Conservation (phyloP, 1,140 invertebrate species). For the Philotrypesis tridentata region DNA sequence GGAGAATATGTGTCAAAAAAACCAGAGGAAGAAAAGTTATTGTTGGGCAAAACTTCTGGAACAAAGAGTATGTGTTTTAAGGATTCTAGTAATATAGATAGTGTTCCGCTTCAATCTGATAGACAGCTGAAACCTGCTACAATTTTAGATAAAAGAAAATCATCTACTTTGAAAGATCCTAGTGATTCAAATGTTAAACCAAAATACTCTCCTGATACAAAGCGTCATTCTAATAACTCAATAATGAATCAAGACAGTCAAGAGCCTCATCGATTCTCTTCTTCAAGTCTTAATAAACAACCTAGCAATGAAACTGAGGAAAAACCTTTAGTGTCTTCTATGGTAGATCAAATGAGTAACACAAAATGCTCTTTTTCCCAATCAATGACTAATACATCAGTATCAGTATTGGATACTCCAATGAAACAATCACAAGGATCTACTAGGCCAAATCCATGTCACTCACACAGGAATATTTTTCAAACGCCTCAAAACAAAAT, state of each 20-base stretch:
- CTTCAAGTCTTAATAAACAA: not conserved
- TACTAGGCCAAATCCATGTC: constrained; percentile 59
- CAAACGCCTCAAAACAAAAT: constrained; percentile 63
- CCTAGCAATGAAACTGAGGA: constrained; percentile 34
- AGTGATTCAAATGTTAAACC: not conserved
- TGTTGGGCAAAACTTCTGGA: constrained; percentile 5
- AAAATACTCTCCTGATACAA: constrained; percentile 37
- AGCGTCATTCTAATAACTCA: constrained; percentile 1
- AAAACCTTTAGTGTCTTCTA: not conserved
- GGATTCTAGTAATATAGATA: not conserved
- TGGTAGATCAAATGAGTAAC: constrained; percentile 19
- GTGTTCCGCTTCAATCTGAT: not conserved
- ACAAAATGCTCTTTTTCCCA: not conserved
- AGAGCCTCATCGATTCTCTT: constrained; percentile 4
- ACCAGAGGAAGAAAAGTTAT: constrained; percentile 21
- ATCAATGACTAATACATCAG: not conserved
- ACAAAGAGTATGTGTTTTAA: constrained; percentile 25
- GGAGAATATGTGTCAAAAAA: not conserved
- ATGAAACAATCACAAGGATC: constrained; percentile 60
- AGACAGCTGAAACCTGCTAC: constrained; percentile 3
- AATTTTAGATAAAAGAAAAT: constrained; percentile 34
- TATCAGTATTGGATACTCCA: constrained; percentile 59
- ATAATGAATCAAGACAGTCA: not conserved
- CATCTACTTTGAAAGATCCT: constrained; percentile 4
- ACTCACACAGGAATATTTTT: constrained; percentile 65